Base-by-base conservation (phyloP, 30 jellyfish, hydroid and myxozoan genomes). In the Sanderia malayensis region DNA sequence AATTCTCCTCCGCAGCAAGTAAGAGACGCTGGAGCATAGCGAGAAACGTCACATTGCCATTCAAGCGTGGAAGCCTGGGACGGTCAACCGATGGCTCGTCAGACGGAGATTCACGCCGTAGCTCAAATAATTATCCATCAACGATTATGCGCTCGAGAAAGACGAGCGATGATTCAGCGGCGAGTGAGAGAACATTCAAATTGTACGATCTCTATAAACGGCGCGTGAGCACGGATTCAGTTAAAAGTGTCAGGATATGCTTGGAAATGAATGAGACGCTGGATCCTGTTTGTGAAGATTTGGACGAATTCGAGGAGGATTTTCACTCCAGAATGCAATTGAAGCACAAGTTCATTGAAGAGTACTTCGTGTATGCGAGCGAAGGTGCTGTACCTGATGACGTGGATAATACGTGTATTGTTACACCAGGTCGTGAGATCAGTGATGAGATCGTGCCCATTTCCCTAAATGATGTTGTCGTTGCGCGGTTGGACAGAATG, bases 401-500 rank as follows among this genome's bases (percentile, higher is more conserved):
- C 1, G 33, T 66, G 31, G 93, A 88, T 17, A 86, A 80, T 13
- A 52, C 82, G 3, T 90, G 98, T 64, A 27, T 77, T 18, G 46
- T 90, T 31, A 44, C 88, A 2, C 92, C 85, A 2, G 94, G 84
- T n/a, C 68, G 31, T 63, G 80, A 90, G 18, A 74, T 90, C 1
- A 62, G 73, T 23, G 82, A 75, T n/a, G 70, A 63, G 37, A 49
- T 90, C 1, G 96, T 76, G 34, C 94, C 95, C 1, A 70, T 83
- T n/a, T 69, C 92, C 44, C 85, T 71, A 33, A 83, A 83, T 17
- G 96, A 83, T 66, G 86, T 90, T 63, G 92, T 90, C 45, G 79
- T 90, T 25, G 98, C 98, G 7, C 84, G 92, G 61, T 61, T 90
- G 10, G 98, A 90, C 45, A 85, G 95, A 19, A 90, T 90, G 98